Evolutionary conservation across 2,113 vertebrate species (phyloP).

Genomic region (Chionodraco myersi): DNA sequence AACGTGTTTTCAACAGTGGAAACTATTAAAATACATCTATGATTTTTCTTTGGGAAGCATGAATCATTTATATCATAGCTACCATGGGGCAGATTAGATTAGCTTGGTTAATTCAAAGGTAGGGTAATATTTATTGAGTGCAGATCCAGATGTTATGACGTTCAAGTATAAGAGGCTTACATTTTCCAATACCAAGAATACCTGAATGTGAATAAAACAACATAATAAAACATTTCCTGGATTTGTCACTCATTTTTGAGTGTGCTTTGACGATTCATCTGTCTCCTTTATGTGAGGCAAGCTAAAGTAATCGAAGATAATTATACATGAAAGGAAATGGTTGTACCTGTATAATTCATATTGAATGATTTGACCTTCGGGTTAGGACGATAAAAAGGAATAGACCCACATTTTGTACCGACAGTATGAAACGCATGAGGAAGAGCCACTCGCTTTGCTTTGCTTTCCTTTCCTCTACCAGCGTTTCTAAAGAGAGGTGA

Average conservation of each 20-base stretch:
- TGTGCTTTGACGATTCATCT: neutral
- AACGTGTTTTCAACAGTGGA: neutral
- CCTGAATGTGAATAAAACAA: neutral
- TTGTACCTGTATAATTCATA: conserved; percentile 4
- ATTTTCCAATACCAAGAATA: neutral
- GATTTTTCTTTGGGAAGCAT: neutral
- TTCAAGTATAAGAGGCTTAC: neutral
- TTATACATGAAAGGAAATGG: neutral
- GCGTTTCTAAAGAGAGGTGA: conserved; percentile 32
- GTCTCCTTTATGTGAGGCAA: neutral
- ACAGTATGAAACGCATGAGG: neutral
- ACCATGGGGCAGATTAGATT: no score
- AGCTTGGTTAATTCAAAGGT: no score
- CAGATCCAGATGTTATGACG: neutral
- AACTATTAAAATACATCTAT: neutral
- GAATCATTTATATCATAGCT: neutral
- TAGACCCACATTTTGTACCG: conserved; percentile 10
- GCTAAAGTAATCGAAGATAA: conserved; percentile 7
- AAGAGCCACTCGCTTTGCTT: neutral
- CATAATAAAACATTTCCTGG: no score
- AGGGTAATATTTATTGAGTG: no score
- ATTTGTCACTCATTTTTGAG: neutral
- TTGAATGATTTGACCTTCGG: conserved; percentile 25
- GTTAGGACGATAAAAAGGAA: conserved; percentile 15
- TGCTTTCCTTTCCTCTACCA: conserved; percentile 4